Conservation (phyloP, 37 sponge, comb jelly and placozoan species). For the Eunapius fragilis region DNA sequence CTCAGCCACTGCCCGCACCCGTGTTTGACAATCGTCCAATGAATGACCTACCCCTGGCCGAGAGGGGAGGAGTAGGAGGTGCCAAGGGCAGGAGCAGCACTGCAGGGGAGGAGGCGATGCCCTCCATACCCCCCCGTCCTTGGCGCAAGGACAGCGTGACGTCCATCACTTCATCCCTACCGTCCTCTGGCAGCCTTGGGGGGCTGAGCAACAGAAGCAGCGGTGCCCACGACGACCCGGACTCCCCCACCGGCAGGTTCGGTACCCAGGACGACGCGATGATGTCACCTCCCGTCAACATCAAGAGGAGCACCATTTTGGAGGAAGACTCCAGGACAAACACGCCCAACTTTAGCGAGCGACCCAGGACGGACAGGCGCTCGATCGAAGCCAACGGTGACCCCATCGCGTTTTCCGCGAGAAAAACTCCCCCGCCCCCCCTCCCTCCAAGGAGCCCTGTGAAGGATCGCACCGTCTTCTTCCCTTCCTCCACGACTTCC, state of each 20-base stretch:
- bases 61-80: not conserved
- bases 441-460: conserved; percentile 47
- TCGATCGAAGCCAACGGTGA: not conserved
- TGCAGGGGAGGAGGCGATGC: not conserved
- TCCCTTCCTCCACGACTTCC: conserved; percentile 7
- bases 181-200: not conserved
- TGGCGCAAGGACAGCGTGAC: conserved; percentile 34
- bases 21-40: not conserved
- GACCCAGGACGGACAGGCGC: not conserved
- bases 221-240: not conserved
- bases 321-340: not conserved
- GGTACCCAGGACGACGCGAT: not conserved
- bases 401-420: not conserved
- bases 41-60: not conserved
- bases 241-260: not conserved
- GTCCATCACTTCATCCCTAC: not conserved
- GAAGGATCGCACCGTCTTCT: conserved; percentile 34
- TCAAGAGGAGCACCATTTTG: not conserved
- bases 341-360: not conserved
- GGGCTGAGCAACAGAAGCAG: not conserved
- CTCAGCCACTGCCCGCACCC: not conserved
- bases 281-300: not conserved
- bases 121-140: conserved; percentile 21
- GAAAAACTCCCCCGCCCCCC: conserved; percentile 7
- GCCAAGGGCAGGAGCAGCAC: not conserved